Evolutionary conservation across 2,113 vertebrate species (phyloP), one percentile per base, ranked within the genome.

Genomic region (Calyptommatus sinebrachiatus): DNA sequence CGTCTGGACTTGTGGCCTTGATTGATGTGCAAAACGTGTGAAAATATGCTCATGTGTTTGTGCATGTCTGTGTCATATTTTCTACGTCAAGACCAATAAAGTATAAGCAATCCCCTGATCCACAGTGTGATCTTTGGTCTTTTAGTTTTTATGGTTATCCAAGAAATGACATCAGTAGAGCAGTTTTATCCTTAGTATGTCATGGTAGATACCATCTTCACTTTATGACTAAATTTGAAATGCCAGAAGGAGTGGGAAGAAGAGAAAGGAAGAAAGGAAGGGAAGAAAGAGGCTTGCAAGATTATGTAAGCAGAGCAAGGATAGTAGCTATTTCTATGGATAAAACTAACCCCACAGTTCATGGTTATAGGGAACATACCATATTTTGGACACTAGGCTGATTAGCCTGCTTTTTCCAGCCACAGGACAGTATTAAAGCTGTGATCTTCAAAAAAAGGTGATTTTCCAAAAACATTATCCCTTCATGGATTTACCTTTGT

Each of bases 61-160:
- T 50, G 67, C 87, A 79, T 88, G 63, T 78, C 78, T 74, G 85
- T 21, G 63, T 80, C 85, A 53, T 16, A 83, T 90, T 93, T 61
- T 88, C 76, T 84, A 89, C 46, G 74, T 86, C 88, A 91, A 92
- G 92, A 90, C 87, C 90, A 90, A 87, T 84, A 16, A 12, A 57
- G 53, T 57, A 57, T 57, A 87, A 88, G 88, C 82, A 85, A 86
- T 88, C 91, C 91, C 93, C 94, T 94, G 93, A 95, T 94, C 93
- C 87, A 76, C 86, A 79, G 7, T 90, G 71, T 88, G 87, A 92
- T 94, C 95, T 95, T 95, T 95, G 93, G 95, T 91, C 94, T 95
- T 91, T 91, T 89, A 92, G 85, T 91, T 90, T 89, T 86, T 88
- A 91, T 8, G 85, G 71, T 88, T 87, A 77, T 89, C 90, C 85